Conservation (phyloP, 2,113 vertebrate species). For the Pontoporia blainvillei region DNA sequence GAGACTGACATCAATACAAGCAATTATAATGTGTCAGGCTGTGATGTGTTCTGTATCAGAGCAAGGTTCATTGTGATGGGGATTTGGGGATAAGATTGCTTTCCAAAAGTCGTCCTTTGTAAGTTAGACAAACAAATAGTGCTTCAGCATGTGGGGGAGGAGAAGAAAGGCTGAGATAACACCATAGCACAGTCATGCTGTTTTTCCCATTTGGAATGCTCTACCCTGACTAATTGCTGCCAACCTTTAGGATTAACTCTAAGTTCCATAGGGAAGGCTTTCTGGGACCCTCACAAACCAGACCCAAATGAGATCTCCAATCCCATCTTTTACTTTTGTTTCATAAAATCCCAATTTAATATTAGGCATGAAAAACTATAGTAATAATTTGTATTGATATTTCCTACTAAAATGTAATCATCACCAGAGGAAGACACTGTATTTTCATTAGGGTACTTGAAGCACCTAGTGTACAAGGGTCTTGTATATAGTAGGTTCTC, state of each 20-base stretch:
- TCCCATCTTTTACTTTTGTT: background rate
- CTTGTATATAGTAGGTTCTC: background rate
- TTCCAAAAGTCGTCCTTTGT: background rate
- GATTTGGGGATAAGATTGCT: background rate
- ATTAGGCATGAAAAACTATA: background rate
- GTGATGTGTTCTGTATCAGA: background rate
- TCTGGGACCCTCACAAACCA: background rate
- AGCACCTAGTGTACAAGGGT: background rate
- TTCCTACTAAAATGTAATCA: background rate
- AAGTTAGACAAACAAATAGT: background rate
- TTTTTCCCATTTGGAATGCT: background rate
- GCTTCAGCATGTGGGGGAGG: background rate
- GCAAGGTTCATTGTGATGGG: background rate
- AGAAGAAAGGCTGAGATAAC: background rate
- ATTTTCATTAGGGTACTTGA: background rate
- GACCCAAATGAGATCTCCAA: background rate
- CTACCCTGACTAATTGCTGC: background rate
- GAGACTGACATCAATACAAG: background rate
- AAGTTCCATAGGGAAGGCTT: background rate
- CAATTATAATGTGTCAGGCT: background rate
- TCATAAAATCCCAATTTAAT: background rate
- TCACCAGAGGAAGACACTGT: background rate
- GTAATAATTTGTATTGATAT: background rate
- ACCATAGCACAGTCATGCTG: accelerated
- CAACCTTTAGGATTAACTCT: background rate